Conservation (phyloP, 2,113 vertebrate species). For the Tachysurus vachellii region DNA sequence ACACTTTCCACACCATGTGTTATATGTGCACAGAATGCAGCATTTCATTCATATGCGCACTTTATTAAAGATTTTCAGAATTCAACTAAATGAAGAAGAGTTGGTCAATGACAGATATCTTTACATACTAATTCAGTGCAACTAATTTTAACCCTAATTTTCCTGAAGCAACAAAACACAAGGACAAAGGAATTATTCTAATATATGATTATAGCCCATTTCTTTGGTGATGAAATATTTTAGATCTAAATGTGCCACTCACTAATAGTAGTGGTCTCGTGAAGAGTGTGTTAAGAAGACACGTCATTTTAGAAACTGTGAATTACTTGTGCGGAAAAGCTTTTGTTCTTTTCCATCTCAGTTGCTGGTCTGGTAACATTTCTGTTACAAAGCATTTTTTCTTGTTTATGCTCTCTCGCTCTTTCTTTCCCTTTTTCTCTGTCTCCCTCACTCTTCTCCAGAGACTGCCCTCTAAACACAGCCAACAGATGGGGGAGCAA, state of each 20-base stretch:
- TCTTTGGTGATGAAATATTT: background rate
- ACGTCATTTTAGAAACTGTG: constrained; percentile 69
- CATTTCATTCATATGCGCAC: background rate
- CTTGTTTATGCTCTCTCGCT: background rate
- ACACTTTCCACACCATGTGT: background rate
- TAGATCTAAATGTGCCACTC: background rate
- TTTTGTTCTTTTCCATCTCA: constrained; percentile 60
- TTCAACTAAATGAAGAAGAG: background rate
- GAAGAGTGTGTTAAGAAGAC: background rate
- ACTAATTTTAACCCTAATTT: background rate
- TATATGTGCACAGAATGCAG: background rate
- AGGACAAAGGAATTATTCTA: background rate
- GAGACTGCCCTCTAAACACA: constrained; percentile 65
- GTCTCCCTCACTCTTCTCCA: constrained; percentile 56
- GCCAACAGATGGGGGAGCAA: constrained; percentile 64
- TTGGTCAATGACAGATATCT: background rate
- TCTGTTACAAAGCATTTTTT: constrained; percentile 1
- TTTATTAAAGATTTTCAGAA: background rate
- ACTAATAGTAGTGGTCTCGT: background rate
- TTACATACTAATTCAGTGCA: background rate
- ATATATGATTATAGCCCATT: background rate
- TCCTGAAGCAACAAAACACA: background rate
- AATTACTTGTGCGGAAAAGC: constrained; percentile 68
- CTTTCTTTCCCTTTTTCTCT: constrained; percentile 65
- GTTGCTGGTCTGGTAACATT: constrained; percentile 14